phyloP scores from a whole-genome alignment of 2,797 vertebrate species.

The Pangasius sanitwongsei region DNA sequence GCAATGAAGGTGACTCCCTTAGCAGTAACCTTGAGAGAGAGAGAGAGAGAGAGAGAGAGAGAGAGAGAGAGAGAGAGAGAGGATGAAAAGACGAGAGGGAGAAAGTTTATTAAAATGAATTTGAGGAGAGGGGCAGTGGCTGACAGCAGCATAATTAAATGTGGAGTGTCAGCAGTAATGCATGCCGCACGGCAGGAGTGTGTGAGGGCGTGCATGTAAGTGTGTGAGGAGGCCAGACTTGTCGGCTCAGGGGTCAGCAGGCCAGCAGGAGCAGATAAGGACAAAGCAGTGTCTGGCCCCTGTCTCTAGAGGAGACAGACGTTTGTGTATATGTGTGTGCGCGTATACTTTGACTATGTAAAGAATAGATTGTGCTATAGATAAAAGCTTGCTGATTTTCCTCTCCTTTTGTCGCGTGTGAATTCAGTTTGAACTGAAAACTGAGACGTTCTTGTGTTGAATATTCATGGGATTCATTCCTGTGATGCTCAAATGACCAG shows the following conservation, averaged over 20 bases:
- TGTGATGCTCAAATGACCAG: conserved; percentile 26
- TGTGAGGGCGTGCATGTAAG: conserved; percentile 41
- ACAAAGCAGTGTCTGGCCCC: conserved; percentile 62
- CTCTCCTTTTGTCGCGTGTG: conserved; percentile 1
- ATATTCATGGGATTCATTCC: conserved; percentile 4
- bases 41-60: conserved; percentile 54
- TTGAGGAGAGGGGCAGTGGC: conserved; percentile 93
- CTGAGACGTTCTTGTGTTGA: background rate
- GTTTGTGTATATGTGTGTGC: conserved; percentile 36
- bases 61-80: conserved; percentile 54
- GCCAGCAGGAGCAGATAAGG: conserved; percentile 78
- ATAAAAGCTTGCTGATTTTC: background rate
- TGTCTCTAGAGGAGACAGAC: conserved; percentile 46
- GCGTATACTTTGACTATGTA: background rate
- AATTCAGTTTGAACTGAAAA: background rate
- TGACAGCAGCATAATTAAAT: conserved; percentile 99
- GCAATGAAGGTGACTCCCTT: conserved; percentile 96
- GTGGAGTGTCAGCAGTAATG: conserved; percentile 99
- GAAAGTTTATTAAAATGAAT: conserved; percentile 99
- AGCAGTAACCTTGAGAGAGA: conserved; percentile 94
- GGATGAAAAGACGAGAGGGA: conserved; percentile 73
- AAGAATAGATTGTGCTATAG: background rate
- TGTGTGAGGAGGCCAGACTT: conserved; percentile 88
- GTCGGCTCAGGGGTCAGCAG: conserved; percentile 88
- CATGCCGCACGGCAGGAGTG: conserved; percentile 81